Evolutionary conservation across 2,113 vertebrate species (phyloP).

Genomic region (Hippocampus mohnikei): DNA sequence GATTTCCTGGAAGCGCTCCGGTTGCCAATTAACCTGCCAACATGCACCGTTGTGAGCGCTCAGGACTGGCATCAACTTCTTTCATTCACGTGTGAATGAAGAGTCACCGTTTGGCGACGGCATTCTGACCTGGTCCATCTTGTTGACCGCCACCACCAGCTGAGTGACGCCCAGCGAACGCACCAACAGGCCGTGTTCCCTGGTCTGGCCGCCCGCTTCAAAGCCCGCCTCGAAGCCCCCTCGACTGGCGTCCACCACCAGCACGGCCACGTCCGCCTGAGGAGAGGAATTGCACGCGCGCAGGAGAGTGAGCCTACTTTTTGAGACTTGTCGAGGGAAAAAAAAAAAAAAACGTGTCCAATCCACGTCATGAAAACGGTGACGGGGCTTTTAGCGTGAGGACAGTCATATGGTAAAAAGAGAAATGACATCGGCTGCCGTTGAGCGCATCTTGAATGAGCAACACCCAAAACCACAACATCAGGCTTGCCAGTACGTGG

Average conservation of each 20-base stretch:
- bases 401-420: constrained; percentile 62
- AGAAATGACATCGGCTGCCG: constrained; percentile 53
- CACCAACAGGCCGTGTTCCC: constrained; percentile 93
- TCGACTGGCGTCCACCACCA: constrained; percentile 93
- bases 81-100: neutral
- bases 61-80: neutral
- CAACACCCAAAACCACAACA: constrained; percentile 6
- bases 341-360: too few species aligned
- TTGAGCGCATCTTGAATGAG: constrained; percentile 38
- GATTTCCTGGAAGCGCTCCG: constrained; percentile 92
- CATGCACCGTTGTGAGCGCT: neutral
- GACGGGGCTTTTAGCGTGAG: constrained; percentile 1
- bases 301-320: too few species aligned
- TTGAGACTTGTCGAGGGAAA: too few species aligned
- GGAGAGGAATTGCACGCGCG: neutral
- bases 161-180: constrained; percentile 97
- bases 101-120: neutral
- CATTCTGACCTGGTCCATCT: constrained; percentile 92
- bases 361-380: neutral
- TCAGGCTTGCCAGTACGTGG: constrained; percentile 27
- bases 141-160: constrained; percentile 93
- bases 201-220: constrained; percentile 92
- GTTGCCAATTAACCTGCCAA: constrained; percentile 90
- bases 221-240: constrained; percentile 98
- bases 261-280: constrained; percentile 91